Percentiles rank a stretch among this genome's conserved stretches.
These are phyloP conservation scores for Suillia variegata DNA, from an alignment of 2,888 invertebrate genomes.

Conservation along the genomic window DNA sequence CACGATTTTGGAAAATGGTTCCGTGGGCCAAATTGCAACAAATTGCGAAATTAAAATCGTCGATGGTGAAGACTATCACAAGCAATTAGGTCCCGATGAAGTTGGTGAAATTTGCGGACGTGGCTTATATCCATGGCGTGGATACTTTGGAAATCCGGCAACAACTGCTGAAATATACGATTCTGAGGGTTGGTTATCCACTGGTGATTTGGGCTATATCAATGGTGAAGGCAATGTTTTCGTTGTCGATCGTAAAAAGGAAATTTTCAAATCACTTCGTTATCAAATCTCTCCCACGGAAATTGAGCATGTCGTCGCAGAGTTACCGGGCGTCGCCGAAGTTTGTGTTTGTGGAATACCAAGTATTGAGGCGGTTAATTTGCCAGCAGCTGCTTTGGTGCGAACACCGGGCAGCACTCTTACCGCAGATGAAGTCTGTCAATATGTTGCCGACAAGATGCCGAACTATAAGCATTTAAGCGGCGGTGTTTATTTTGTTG, in stretches of 20 bases:
- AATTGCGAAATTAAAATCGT: constrained; percentile 34
- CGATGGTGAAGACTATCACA: constrained; percentile 21
- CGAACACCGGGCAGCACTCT: not conserved
- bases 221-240: not conserved
- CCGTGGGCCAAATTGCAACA: constrained; percentile 25
- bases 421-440: not conserved
- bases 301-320: not conserved
- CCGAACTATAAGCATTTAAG: not conserved
- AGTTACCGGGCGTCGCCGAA: not conserved
- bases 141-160: not conserved
- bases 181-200: not conserved
- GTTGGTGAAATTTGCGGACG: constrained; percentile 20
- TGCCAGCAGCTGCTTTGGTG: not conserved
- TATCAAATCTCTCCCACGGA: not conserved
- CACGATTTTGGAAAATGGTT: constrained; percentile 17
- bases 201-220: not conserved
- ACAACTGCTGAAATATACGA: not conserved
- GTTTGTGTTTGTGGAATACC: not conserved
- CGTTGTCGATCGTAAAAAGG: not conserved
- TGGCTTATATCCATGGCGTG: not conserved
- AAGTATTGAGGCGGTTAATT: not conserved
- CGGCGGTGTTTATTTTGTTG: not conserved
- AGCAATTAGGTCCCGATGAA: constrained; percentile 19
- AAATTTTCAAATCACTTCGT: not conserved
- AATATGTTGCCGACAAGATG: not conserved